Evolutionary conservation across 1,140 invertebrate genomes (phyloP), one percentile per base, ranked within the genome.

Genomic region (Papilio aristodemus): DNA sequence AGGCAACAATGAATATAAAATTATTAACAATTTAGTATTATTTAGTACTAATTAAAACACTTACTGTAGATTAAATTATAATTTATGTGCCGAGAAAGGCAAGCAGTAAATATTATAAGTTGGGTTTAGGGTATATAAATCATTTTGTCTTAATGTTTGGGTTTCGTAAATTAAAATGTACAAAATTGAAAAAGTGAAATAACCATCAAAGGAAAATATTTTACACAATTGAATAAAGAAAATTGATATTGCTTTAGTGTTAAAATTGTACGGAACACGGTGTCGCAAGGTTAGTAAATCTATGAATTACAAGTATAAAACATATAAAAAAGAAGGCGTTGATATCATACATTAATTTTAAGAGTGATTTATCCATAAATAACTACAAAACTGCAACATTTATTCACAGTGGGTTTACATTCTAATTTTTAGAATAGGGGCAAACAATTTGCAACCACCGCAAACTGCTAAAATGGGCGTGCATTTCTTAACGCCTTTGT

Each of bases 11-110:
- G n/a, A 62, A 39, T 17, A 17, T 37, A 13, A 38, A 38, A 38
- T 62, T 62, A 62, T 62, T 38, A 62, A 39, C 36, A 62, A 62
- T 62, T 62, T 8, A 38, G 1, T 11, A 19, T 62, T 62, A 62
- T 62, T 62, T 62, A 62, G 14, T 62, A 13, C 59, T 60, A 38
- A 38, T 36, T 38, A 39, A 38, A 19, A 13, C 17, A 2, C 13
- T 43, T 17, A 46, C 14, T 17, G 6, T 22, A 54, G 9, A 54
- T 54, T 22, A 54, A 54, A 22, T 54, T 19, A 9, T 46, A 10
- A 17, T 46, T 46, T 54, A 54, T 54, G 46, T 54, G 11, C 19
- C 46, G 46, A 22, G 19, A n/a, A n/a, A n/a, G n/a, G n/a, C n/a
- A n/a, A n/a, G n/a, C n/a, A n/a, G n/a, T n/a, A n/a, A n/a, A n/a